These are phyloP conservation scores for Yponomeuta plumbellus DNA, from an alignment of 2,888 invertebrate genomes.

Conservation along the genomic window DNA sequence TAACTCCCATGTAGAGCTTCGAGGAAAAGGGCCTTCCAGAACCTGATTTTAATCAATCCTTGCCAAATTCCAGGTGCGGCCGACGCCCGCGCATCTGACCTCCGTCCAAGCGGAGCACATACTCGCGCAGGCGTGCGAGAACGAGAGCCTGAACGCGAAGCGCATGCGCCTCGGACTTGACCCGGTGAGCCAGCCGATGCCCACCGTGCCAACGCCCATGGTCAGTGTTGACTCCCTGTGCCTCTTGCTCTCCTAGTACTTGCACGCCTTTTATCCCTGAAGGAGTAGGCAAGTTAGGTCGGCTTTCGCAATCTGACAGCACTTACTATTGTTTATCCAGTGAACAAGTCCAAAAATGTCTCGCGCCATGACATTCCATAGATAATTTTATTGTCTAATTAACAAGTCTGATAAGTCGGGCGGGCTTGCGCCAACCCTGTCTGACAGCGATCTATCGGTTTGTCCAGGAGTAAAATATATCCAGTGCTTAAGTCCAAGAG, in stretches of 20 bases:
- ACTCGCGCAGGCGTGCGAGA: conserved; percentile 96
- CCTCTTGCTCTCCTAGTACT: neutral
- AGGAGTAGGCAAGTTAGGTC: neutral
- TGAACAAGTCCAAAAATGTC: too few relatives aligned
- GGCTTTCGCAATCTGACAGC: too few relatives aligned
- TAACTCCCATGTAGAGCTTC: too few relatives aligned
- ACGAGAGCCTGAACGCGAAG: conserved; percentile 97
- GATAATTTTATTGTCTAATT: too few relatives aligned
- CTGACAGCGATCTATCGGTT: too few relatives aligned
- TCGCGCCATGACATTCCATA: too few relatives aligned
- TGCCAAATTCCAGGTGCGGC: conserved; percentile 82
- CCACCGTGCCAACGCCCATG: conserved; percentile 81
- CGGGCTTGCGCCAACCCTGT: too few relatives aligned
- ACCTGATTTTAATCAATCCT: neutral
- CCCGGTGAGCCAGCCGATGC: conserved; percentile 94
- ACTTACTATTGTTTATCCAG: too few relatives aligned
- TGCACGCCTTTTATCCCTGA: neutral
- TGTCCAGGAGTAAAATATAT: too few relatives aligned
- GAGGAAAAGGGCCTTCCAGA: too few relatives aligned
- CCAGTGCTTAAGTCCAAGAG: too few relatives aligned
- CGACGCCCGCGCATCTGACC: conserved; percentile 96
- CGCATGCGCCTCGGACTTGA: conserved; percentile 97
- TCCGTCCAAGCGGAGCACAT: conserved; percentile 98
- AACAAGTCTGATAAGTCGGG: too few relatives aligned
- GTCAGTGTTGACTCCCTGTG: conserved; percentile 29